Evolutionary conservation across 2,113 vertebrate genomes (phyloP), one percentile per base, ranked within the genome.

Genomic region (Tetrao urogallus): DNA sequence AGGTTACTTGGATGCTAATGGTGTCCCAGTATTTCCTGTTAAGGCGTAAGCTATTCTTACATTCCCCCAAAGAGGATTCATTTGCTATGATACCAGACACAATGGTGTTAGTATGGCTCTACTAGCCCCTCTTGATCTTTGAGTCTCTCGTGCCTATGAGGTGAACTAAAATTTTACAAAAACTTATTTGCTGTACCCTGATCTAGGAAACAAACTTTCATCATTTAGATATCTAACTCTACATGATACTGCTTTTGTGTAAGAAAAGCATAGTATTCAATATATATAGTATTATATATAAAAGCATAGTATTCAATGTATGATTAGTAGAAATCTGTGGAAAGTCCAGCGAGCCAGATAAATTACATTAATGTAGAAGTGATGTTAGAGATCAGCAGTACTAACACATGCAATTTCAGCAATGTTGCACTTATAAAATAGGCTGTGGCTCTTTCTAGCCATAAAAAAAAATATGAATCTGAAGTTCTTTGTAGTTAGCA

Each of bases 31-130:
- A 84, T 54, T 60, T 88, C 65, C 70, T 90, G 79, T 22, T 83
- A 87, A 79, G 38, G 45, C n/a, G 14, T 34, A 28, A 47, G 48
- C 6, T 76, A 42, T 79, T 89, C 2, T 5, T 70, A 13, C 45
- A 13, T 20, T 3, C 4, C 7, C 2, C 10, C 4, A 4, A 0
- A 17, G 32, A 20, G 32, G n/a, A 47, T 72, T 65, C 6, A 13
- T 61, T 79, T 78, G n/a, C 22, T 65, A 1, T 56, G 36, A 28
- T 73, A 50, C 12, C 28, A 16, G 40, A 14, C 13, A 32, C 54
- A 18, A 40, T 79, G 54, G n/a, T 63, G 28, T 82, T 73, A 45
- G 25, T 22, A 2, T 13, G 38, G 45, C 24, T 82, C 20, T 79
- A 60, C 5, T 28, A 69, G 12, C 11, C 5, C 11, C 17, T 82